These are phyloP conservation scores for Melanchra persicariae DNA, from an alignment of 2,888 invertebrate genomes.

Conservation along the genomic window DNA sequence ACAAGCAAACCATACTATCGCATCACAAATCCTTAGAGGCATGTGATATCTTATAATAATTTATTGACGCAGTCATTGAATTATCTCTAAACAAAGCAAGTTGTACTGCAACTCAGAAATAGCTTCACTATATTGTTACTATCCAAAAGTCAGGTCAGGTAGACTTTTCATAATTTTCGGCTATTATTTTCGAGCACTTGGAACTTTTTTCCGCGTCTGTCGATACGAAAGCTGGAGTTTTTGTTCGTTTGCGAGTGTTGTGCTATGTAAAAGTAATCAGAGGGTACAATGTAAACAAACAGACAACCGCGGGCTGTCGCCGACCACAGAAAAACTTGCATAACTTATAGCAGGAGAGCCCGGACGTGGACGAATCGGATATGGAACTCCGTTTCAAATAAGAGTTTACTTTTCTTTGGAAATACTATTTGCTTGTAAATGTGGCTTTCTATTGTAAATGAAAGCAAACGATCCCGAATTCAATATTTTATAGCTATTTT, in stretches of 20 bases:
- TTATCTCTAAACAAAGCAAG: no score
- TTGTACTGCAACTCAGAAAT: no score
- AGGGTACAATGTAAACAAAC: constrained; percentile 35
- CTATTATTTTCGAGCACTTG: not conserved
- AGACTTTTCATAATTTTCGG: constrained; percentile 6
- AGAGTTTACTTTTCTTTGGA: constrained; percentile 1
- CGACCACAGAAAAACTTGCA: constrained; percentile 54
- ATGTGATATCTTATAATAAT: no score
- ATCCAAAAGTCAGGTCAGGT: constrained; percentile 14
- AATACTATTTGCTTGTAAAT: not conserved
- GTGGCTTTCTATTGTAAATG: no score
- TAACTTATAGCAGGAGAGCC: constrained; percentile 45
- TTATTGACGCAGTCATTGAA: no score
- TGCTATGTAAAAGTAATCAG: constrained; percentile 60
- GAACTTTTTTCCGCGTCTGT: constrained; percentile 8
- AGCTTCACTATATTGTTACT: not conserved
- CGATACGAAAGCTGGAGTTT: constrained; percentile 48
- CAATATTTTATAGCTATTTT: no score
- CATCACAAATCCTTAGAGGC: not conserved
- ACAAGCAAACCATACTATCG: not conserved
- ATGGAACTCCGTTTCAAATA: constrained; percentile 2
- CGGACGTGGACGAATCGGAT: constrained; percentile 6
- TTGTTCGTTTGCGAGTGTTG: constrained; percentile 40
- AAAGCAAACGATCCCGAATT: no score
- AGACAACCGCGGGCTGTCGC: constrained; percentile 17